These are phyloP conservation scores for Trialeurodes vaporariorum DNA, from an alignment of 1,140 invertebrate genomes.

Conservation along the genomic window DNA sequence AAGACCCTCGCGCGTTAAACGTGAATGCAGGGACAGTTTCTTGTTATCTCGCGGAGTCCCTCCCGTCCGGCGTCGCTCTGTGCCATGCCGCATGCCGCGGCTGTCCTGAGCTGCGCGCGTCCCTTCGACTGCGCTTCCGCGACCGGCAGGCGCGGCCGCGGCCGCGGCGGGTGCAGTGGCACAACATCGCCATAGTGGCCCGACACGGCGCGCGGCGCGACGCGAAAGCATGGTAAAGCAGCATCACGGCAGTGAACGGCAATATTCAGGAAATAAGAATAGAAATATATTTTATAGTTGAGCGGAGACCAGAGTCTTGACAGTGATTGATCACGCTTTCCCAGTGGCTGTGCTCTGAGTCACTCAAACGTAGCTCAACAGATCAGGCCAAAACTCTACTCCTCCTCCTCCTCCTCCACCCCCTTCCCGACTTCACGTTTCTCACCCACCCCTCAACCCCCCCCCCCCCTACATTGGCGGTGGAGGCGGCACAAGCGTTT, in stretches of 20 bases:
- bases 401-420: too few relatives aligned
- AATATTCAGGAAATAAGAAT: slow-evolving; percentile 1
- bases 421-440: background rate
- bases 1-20: too few relatives aligned
- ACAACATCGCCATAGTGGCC: too few relatives aligned
- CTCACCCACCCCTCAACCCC: background rate
- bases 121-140: too few relatives aligned
- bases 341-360: too few relatives aligned
- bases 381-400: background rate
- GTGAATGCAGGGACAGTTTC: background rate
- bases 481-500: background rate
- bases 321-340: background rate
- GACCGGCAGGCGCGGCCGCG: too few relatives aligned
- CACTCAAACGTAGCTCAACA: background rate
- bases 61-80: too few relatives aligned
- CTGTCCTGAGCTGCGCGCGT: too few relatives aligned
- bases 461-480: background rate
- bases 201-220: too few relatives aligned
- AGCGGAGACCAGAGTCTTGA: background rate
- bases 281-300: slow-evolving; percentile 1
- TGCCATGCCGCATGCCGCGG: too few relatives aligned
- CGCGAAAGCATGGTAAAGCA: too few relatives aligned
- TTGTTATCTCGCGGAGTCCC: background rate
- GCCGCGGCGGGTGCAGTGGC: too few relatives aligned
- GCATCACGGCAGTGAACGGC: background rate